A percentile compares a stretch with the other conserved stretches of the same genome.
phyloP scores from a whole-genome alignment of 2,888 invertebrate genomes.

The Cryptocephalus primarius region DNA sequence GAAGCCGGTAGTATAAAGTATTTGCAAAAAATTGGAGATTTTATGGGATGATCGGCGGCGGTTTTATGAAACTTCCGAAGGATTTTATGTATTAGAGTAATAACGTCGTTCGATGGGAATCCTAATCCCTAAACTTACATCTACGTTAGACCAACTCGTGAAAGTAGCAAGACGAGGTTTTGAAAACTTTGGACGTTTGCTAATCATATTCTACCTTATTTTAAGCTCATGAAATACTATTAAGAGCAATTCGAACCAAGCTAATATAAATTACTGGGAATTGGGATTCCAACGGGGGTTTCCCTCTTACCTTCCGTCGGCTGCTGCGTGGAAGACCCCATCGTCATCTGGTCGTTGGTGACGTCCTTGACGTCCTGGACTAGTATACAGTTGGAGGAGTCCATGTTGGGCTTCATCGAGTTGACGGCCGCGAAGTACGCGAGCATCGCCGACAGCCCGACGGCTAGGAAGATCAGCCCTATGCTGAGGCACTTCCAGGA shows the following conservation, averaged over 20 bases:
- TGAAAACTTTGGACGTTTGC: too few species aligned
- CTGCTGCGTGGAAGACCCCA: constrained; percentile 62
- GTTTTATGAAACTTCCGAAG: not conserved
- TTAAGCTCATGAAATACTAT: not conserved
- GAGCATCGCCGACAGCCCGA: constrained; percentile 84
- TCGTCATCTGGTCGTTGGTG: constrained; percentile 75
- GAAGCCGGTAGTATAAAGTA: too few species aligned
- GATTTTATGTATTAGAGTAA: too few species aligned
- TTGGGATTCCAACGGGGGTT: not conserved
- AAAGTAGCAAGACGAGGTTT: not conserved
- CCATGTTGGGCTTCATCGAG: constrained; percentile 81
- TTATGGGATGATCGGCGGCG: constrained; percentile 8
- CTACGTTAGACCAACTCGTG: too few species aligned
- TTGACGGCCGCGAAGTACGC: constrained; percentile 91
- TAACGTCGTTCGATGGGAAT: too few species aligned
- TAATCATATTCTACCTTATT: too few species aligned
- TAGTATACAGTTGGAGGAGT: constrained; percentile 80
- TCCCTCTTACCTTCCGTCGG: constrained; percentile 53
- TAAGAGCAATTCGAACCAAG: not conserved
- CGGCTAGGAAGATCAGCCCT: constrained; percentile 80
- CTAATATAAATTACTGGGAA: not conserved
- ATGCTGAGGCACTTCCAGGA: constrained; percentile 96
- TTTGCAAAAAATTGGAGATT: constrained; percentile 1
- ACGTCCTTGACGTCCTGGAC: constrained; percentile 83
- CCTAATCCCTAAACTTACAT: too few species aligned